A percentile compares a stretch with the other conserved stretches of the same genome.
These are phyloP conservation scores for Hybognathus amarus DNA, from an alignment of 2,797 vertebrate genomes.

Conservation along the genomic window DNA sequence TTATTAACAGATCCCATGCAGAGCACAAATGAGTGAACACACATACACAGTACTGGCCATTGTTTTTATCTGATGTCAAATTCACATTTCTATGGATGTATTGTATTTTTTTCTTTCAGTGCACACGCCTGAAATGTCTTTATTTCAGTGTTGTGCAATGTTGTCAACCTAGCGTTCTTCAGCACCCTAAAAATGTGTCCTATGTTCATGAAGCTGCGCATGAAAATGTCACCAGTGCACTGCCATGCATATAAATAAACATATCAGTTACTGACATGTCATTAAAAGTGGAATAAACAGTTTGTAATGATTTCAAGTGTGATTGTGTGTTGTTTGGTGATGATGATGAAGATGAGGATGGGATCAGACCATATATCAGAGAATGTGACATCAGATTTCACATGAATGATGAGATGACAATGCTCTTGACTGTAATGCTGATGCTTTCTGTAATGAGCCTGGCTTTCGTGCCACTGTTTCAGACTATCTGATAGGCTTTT, in stretches of 20 bases:
- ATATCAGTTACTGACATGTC: not conserved
- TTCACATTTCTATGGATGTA: not conserved
- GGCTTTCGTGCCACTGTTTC: slow-evolving; percentile 37
- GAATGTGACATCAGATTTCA: not conserved
- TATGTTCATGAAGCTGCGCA: not conserved
- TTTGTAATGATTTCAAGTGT: not conserved
- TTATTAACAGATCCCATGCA: not conserved
- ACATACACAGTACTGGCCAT: not conserved
- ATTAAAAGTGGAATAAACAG: not conserved
- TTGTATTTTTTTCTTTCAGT: too few species aligned
- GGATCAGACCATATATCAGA: not conserved
- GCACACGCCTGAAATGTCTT: not conserved
- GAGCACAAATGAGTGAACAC: not conserved
- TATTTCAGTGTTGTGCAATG: not conserved
- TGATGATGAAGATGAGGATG: not conserved
- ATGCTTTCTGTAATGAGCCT: not conserved
- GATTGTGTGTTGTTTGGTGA: not conserved
- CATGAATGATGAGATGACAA: not conserved
- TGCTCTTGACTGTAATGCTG: not conserved
- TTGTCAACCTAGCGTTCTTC: not conserved
- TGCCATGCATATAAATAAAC: not conserved
- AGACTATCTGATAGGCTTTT: slow-evolving; percentile 38
- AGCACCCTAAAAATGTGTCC: not conserved
- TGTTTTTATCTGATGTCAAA: not conserved
- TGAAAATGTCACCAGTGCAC: not conserved